Base-by-base conservation (phyloP, 30 jellyfish, hydroid and myxozoan species). In the Hydra vulgaris region DNA sequence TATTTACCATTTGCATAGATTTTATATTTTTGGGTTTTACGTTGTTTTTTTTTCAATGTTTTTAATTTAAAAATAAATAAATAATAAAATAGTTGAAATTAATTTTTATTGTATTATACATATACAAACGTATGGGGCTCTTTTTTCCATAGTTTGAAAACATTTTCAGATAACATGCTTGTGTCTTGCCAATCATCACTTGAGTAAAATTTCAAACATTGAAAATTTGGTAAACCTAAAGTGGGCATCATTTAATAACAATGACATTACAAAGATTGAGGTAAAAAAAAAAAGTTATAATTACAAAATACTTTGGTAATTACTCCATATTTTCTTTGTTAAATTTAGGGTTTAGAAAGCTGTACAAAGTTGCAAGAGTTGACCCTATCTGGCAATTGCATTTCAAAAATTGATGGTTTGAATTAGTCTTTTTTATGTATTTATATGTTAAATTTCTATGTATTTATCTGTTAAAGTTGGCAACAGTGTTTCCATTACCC, bases 241-340 rank as follows among this genome's bases (percentile, higher is more conserved):
- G n/a, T 90, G 81, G 95, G 95, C 84, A 56, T 86, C 97, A 0
- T 86, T 90, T 71, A 86, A 90, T 76, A 70, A 90, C 21, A 90
- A 90, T 73, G 97, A 90, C 68, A 85, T 90, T 82, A 90, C 97
- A 0, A 90, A 90, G 70, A 86, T 90, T 18, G 97, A 90, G 97
- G 97, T 90, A 68, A 23, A 85, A 16, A n/a, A n/a, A n/a, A n/a
- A n/a, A n/a, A n/a, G n/a, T n/a, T n/a, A n/a, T n/a, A n/a, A n/a
- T n/a, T n/a, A n/a, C n/a, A n/a, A n/a, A n/a, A n/a, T n/a, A n/a
- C n/a, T n/a, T n/a, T n/a, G n/a, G n/a, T 56, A n/a, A 56, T 56
- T 56, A 17, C 72, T 56, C 17, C n/a, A 56, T n/a, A n/a, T n/a
- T n/a, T n/a, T n/a, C n/a, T n/a, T n/a, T n/a, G n/a, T n/a, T n/a